Base-by-base conservation (phyloP, 2,797 vertebrate species). In the Buphagus erythrorhynchus region DNA sequence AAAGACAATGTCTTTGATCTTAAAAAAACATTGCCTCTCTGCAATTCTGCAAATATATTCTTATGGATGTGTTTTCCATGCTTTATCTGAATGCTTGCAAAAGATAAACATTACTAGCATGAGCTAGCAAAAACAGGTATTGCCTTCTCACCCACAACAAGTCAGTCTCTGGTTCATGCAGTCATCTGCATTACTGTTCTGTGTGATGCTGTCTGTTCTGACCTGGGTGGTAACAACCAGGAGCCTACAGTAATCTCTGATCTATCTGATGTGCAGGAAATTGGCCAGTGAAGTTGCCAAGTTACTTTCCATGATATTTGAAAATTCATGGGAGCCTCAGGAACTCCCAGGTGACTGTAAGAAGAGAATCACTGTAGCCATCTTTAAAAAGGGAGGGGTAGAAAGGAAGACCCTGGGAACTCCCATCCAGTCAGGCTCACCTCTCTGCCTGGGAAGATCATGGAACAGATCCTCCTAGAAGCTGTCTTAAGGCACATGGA, bases 1-100 rank as follows among this genome's bases (percentile, higher is more conserved):
- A 59, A 94, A 73, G 35, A 68, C 5, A 92, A 69, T 42, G 12
- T 82, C 26, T 92, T 69, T 24, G 46, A 73, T 33, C 93, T 38
- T 9, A 16, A 49, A 71, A 66, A 77, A 67, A 0, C 1, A 16
- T 4, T 33, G 10, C 3, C 51, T 42, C 4, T 15, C 28, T 18
- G 10, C 9, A 48, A 7, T 69, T 82, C 61, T 84, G 58, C 17
- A 66, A 38, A 38, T 25, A 35, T 4, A 46, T 24, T 14, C 9
- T 52, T 58, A 19, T 14, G 11, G 52, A 42, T 25, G 15, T 49
- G 8, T 78, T 92, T 65, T 35, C 61, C 12, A 9, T 51, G 5
- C 22, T 57, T 79, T 42, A 54, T 24, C 16, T 58, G 54, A 28
- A 7, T 48, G 5, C 13, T 7, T 7, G 11, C 9, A 49, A 22